A percentile compares a stretch with the other conserved stretches of the same genome.
These are phyloP conservation scores for Drosophila punjabiensis DNA, from an alignment of 1,140 invertebrate species.

Conservation along the genomic window DNA sequence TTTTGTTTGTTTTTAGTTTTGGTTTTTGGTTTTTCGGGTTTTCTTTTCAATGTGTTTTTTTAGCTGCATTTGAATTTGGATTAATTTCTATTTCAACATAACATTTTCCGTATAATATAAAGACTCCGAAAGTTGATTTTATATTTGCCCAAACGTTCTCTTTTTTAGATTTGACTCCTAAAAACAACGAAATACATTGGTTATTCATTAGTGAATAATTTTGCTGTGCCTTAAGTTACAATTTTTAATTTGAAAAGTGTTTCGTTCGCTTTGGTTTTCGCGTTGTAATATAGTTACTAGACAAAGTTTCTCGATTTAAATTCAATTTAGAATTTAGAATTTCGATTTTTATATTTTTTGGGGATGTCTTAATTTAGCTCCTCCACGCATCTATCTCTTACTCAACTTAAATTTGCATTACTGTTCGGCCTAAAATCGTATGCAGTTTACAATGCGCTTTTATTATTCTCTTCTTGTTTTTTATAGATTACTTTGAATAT, in stretches of 20 bases:
- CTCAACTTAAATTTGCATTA: slow-evolving; percentile 45
- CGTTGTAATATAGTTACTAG: slow-evolving; percentile 53
- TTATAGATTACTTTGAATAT: slow-evolving; percentile 16
- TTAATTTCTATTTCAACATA: slow-evolving; percentile 49
- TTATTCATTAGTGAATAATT: slow-evolving; percentile 55
- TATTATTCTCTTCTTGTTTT: slow-evolving; percentile 11
- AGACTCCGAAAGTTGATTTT: slow-evolving; percentile 50
- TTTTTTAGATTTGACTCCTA: slow-evolving; percentile 79
- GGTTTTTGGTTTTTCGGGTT: slow-evolving; percentile 27
- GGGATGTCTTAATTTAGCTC: slow-evolving; percentile 40
- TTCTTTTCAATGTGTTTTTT: slow-evolving; percentile 44
- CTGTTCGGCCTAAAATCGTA: slow-evolving; percentile 63
- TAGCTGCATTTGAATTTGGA: slow-evolving; percentile 50
- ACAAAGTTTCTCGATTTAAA: slow-evolving; percentile 54
- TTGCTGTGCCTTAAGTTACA: slow-evolving; percentile 75
- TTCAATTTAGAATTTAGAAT: slow-evolving; percentile 42
- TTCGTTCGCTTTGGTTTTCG: slow-evolving; percentile 28
- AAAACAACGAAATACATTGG: slow-evolving; percentile 82
- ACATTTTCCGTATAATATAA: slow-evolving; percentile 22
- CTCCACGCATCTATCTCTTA: slow-evolving; percentile 14
- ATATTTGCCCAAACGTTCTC: slow-evolving; percentile 48
- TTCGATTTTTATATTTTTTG: slow-evolving; percentile 2
- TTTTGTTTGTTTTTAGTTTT: slow-evolving; percentile 51
- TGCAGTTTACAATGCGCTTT: slow-evolving; percentile 77
- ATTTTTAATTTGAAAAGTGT: slow-evolving; percentile 65